Evolutionary conservation across 2,888 invertebrate genomes (phyloP).

Genomic region (Phania funesta): DNA sequence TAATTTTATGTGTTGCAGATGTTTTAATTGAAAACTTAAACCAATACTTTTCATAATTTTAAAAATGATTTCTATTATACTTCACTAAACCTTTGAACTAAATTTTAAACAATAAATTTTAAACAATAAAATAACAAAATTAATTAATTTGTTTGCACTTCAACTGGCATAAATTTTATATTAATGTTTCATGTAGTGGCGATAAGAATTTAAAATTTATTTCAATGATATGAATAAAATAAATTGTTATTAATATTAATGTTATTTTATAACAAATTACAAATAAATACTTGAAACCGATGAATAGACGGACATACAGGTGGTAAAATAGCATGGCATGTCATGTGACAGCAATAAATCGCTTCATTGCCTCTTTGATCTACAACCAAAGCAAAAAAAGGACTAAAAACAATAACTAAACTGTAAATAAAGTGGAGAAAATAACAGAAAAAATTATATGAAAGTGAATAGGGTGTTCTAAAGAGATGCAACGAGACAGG

Average conservation of each 20-base stretch:
- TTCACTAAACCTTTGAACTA: too few species aligned
- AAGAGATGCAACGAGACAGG: conserved; percentile 30
- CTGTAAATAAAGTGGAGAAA: neutral
- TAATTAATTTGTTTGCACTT: too few species aligned
- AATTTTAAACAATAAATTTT: too few species aligned
- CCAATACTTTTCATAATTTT: too few species aligned
- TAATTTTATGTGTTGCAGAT: too few species aligned
- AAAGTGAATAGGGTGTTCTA: conserved; percentile 54
- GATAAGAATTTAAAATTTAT: conserved; percentile 58
- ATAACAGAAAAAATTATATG: neutral
- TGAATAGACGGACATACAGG: conserved; percentile 52
- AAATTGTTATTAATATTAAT: conserved; percentile 32
- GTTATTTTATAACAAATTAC: conserved; percentile 52
- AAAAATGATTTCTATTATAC: too few species aligned
- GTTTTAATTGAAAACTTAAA: too few species aligned
- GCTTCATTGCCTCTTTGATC: conserved; percentile 64
- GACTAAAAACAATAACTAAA: neutral
- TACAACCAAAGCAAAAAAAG: conserved; percentile 19
- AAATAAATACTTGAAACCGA: conserved; percentile 22
- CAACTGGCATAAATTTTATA: conserved; percentile 6
- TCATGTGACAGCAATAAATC: conserved; percentile 68
- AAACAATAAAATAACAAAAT: too few species aligned
- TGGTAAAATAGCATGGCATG: conserved; percentile 62
- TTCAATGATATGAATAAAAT: conserved; percentile 24
- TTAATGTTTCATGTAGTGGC: conserved; percentile 27